Percentiles rank a stretch among this genome's conserved stretches.
phyloP scores from a whole-genome alignment of 2,797 vertebrate species.

The Loris lydekkerianus region DNA sequence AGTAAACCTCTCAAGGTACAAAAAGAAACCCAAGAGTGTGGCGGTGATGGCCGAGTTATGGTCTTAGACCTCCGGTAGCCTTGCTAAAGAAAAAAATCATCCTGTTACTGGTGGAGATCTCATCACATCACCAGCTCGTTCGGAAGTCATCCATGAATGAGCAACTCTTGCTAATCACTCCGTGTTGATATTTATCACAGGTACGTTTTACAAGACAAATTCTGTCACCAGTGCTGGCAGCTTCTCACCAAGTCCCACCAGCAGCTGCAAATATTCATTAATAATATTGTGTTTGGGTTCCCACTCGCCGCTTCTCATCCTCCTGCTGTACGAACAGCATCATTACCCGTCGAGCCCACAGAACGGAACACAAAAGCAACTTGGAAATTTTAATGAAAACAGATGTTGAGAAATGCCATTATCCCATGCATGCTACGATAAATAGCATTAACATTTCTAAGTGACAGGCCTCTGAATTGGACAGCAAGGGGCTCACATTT shows the following conservation, averaged over 20 bases:
- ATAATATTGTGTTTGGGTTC: conserved; percentile 92
- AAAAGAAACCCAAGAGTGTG: conserved; percentile 19
- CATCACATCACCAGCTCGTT: conserved; percentile 72
- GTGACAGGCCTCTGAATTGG: conserved; percentile 35
- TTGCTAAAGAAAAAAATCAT: conserved; percentile 71
- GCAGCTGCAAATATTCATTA: conserved; percentile 94
- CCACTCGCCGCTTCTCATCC: conserved; percentile 87
- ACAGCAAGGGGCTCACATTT: neutral
- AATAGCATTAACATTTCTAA: conserved; percentile 76
- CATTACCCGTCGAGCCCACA: neutral
- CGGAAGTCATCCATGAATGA: conserved; percentile 81
- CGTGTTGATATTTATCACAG: conserved; percentile 82
- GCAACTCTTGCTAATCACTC: conserved; percentile 81
- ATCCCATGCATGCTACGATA: conserved; percentile 59
- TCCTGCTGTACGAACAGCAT: conserved; percentile 83
- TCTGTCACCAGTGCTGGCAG: conserved; percentile 88
- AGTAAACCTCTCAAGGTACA: conserved; percentile 40
- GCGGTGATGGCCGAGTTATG: neutral
- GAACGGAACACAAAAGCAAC: conserved; percentile 66
- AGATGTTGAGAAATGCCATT: conserved; percentile 82
- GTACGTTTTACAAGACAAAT: conserved; percentile 82
- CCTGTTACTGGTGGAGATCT: conserved; percentile 72
- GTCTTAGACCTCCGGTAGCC: conserved; percentile 56
- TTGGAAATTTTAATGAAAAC: conserved; percentile 78
- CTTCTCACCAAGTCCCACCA: conserved; percentile 89